Percentiles rank a stretch among this genome's conserved stretches.
phyloP scores from a whole-genome alignment of 2,113 vertebrate genomes.

The Phyllostomus hastatus region DNA sequence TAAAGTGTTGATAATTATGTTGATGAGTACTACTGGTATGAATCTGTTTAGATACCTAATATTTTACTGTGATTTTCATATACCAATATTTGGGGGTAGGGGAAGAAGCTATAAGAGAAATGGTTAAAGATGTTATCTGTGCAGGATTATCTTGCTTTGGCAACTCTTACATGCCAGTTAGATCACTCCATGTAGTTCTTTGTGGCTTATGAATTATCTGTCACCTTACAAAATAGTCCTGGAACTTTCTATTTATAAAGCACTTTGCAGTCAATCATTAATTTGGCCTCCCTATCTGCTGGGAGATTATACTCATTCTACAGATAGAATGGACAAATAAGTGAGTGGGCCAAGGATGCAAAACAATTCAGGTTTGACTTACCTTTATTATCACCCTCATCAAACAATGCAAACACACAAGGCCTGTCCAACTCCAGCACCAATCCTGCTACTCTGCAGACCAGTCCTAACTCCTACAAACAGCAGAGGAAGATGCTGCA shows the following conservation, averaged over 20 bases:
- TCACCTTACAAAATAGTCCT: neutral
- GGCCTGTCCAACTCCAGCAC: neutral
- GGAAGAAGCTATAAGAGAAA: neutral
- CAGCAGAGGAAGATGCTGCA: neutral
- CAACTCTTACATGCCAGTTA: neutral
- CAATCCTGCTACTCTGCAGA: neutral
- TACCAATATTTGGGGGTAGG: neutral
- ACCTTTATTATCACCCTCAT: neutral
- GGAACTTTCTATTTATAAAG: constrained; percentile 26
- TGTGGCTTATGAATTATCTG: constrained; percentile 28
- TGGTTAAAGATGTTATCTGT: neutral
- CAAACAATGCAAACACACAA: constrained; percentile 11
- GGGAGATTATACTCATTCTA: constrained; percentile 24
- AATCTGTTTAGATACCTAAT: neutral
- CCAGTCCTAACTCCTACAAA: neutral
- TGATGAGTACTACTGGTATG: neutral
- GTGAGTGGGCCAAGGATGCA: neutral
- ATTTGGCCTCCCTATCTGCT: constrained; percentile 1
- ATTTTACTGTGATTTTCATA: constrained; percentile 27
- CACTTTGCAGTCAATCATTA: constrained; percentile 22
- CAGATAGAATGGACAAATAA: constrained; percentile 39
- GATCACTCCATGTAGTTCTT: neutral
- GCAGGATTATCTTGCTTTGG: neutral
- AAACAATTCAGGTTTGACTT: constrained; percentile 24
- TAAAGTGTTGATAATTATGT: neutral